Evolutionary conservation across 1,140 invertebrate species (phyloP), one percentile per base, ranked within the genome.

Genomic region (Drosophila mauritiana): DNA sequence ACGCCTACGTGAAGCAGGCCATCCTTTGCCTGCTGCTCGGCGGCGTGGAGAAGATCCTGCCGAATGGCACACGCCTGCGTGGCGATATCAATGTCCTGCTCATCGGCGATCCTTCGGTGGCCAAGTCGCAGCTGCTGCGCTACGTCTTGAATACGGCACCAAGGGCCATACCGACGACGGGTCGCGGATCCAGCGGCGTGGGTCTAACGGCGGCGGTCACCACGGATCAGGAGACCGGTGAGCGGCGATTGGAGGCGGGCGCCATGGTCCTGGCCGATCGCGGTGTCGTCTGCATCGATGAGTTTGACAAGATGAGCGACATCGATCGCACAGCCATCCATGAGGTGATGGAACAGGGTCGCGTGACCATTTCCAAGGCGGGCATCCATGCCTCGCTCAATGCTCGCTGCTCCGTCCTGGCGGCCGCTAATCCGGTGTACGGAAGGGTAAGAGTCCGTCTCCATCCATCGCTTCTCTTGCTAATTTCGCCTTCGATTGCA

Each of bases 241-340:
- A 97, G 80, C 93, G 96, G 68, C 94, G 98, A 59, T 92, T 99
- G 20, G 99, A 99, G 94, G 99, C 98, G 5, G 99, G 99, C 88
- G 99, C 99, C 69, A 99, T 99, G 99, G 99, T 99, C n/a, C 92
- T 99, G 27, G 99, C 98, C 0, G 99, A 99, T 93, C 94, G 98
- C 55, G 99, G 99, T 22, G 97, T 99, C 48, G 98, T 99, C 52
- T 99, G 99, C 91, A 99, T 99, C 92, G 99, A 99, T 93, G 99
- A 99, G 94, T 99, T 99, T 93, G 99, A 99, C 93, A 99, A 99
- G 94, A 99, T 99, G 99, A 98, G 98, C n/a, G 99, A 99, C 91
- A 97, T 99, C 58, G 99, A 99, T 94, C 94, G 99, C 82, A 99
- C 99, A 13, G 98, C 99, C 22, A 99, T 99, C 73, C 99, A 99